A percentile compares a stretch with the other conserved stretches of the same genome.
These are phyloP conservation scores for Willowsia nigromaculata DNA, from an alignment of 2,888 invertebrate species.

Conservation along the genomic window DNA sequence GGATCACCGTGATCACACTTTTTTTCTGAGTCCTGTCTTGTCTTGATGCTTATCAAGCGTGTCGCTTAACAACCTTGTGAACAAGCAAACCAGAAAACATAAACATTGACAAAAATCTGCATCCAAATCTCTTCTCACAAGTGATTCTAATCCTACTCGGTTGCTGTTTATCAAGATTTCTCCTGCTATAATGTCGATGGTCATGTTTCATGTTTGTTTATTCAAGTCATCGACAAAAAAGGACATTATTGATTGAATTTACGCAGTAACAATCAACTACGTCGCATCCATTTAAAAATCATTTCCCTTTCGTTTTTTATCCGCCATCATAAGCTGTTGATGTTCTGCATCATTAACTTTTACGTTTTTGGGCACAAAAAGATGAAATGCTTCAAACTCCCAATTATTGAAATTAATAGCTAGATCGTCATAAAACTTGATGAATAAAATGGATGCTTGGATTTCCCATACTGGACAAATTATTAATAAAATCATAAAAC, in stretches of 20 bases:
- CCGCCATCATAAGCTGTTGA: neutral
- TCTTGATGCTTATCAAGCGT: conserved; percentile 7
- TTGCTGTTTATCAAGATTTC: neutral
- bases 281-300: too few relatives aligned
- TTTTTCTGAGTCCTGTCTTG: neutral
- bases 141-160: neutral
- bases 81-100: conserved; percentile 5
- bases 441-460: too few relatives aligned
- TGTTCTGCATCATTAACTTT: neutral
- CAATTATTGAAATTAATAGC: too few relatives aligned
- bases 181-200: neutral
- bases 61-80: conserved; percentile 2
- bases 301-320: neutral
- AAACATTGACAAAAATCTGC: neutral
- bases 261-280: too few relatives aligned
- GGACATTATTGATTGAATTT: neutral
- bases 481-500: too few relatives aligned
- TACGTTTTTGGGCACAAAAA: neutral
- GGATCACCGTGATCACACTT: neutral
- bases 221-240: neutral
- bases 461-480: too few relatives aligned
- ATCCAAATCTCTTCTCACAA: too few relatives aligned
- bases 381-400: too few relatives aligned
- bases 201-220: neutral
- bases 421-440: too few relatives aligned